Percentiles rank a stretch among this genome's conserved stretches.
phyloP scores from a whole-genome alignment of 2,888 invertebrate genomes.

The Argynnis bischoffii region DNA sequence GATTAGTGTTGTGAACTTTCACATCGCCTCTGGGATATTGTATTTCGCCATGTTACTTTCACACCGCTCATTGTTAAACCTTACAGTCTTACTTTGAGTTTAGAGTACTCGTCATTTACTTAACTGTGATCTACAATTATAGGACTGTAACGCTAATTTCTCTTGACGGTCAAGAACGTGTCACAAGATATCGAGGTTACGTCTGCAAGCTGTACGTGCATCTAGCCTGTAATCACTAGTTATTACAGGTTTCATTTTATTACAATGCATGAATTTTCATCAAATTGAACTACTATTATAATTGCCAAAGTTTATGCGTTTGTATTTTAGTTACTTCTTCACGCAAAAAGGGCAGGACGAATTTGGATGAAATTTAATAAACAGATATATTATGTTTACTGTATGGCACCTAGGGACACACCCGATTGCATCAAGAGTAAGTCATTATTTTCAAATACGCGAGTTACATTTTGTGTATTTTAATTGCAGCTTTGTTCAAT shows the following conservation, averaged over 20 bases:
- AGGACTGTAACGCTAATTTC: conserved; percentile 25
- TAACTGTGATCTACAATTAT: conserved; percentile 25
- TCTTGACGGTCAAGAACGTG: conserved; percentile 27
- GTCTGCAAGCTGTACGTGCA: conserved; percentile 26
- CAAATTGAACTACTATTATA: too few relatives aligned
- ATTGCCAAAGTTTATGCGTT: too few relatives aligned
- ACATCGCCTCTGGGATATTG: conserved; percentile 64
- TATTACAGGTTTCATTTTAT: neutral
- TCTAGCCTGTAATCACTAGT: neutral
- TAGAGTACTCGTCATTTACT: conserved; percentile 20
- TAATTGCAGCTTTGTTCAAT: conserved; percentile 7
- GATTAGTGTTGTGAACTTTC: conserved; percentile 75
- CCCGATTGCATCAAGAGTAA: too few relatives aligned
- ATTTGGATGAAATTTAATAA: too few relatives aligned
- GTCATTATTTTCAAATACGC: too few relatives aligned
- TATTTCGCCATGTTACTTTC: conserved; percentile 61
- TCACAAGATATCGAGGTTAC: conserved; percentile 33
- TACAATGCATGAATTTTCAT: neutral
- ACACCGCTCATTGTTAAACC: conserved; percentile 53
- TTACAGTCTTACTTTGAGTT: conserved; percentile 49
- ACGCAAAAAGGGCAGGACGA: too few relatives aligned
- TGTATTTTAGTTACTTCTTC: too few relatives aligned
- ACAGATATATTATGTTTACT: too few relatives aligned
- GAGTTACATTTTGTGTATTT: neutral
- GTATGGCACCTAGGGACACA: too few relatives aligned